Percentiles rank a stretch among this genome's conserved stretches.
Conservation (phyloP, 2,113 vertebrate genomes). For the Electrona antarctica region DNA sequence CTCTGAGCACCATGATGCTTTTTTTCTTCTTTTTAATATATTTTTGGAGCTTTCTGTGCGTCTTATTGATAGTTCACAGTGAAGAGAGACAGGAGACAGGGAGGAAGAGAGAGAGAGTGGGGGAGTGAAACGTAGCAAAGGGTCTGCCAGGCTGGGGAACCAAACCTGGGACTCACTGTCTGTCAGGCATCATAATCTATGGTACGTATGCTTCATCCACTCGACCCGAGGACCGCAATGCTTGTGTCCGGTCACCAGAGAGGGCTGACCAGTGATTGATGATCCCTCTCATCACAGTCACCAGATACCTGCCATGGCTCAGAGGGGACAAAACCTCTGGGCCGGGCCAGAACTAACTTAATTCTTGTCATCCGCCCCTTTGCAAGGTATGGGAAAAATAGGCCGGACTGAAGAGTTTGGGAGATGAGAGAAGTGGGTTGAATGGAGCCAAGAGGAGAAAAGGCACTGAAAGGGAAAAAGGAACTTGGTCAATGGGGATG, state of each 20-base stretch:
- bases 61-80: too few relatives aligned
- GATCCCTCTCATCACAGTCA: conserved; percentile 71
- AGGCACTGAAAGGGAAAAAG: conserved; percentile 80
- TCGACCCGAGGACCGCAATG: conserved; percentile 11
- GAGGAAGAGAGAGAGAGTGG: too few relatives aligned
- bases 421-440: conserved; percentile 82
- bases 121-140: too few relatives aligned
- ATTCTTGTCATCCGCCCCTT: conserved; percentile 82
- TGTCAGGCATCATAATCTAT: not conserved
- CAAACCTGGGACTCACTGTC: not conserved
- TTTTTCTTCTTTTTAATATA: too few relatives aligned
- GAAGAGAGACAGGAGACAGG: too few relatives aligned
- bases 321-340: conserved; percentile 76
- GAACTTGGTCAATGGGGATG: conserved; percentile 81
- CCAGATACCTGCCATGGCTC: conserved; percentile 77
- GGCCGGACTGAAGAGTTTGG: conserved; percentile 75
- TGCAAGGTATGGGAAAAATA: conserved; percentile 87
- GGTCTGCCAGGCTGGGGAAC: too few relatives aligned
- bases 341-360: conserved; percentile 85
- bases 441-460: conserved; percentile 79
- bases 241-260: conserved; percentile 48
- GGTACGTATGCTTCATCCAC: not conserved
- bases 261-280: conserved; percentile 75
- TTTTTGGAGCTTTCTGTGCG: too few relatives aligned
- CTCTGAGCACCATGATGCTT: too few relatives aligned